Conservation (phyloP, 2,113 vertebrate genomes). For the Sphyrna mokarran region DNA sequence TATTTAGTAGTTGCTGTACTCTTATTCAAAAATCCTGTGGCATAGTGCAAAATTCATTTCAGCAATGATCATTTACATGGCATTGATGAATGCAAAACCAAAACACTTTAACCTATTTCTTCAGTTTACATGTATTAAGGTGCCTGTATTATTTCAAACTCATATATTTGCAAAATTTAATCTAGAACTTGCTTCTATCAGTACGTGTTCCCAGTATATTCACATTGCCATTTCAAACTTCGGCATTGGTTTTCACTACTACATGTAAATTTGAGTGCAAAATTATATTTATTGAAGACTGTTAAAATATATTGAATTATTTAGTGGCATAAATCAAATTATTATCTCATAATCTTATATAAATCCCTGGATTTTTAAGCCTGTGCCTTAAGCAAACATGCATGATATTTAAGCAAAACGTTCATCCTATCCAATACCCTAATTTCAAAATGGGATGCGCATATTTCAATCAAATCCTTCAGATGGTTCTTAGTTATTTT, state of each 20-base stretch:
- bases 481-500: not conserved
- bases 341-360: not conserved
- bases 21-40: not conserved
- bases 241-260: not conserved
- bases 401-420: not conserved
- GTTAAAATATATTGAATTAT: slow-evolving; percentile 23
- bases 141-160: not conserved
- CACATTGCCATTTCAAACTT: not conserved
- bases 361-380: not conserved
- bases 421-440: not conserved
- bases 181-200: not conserved
- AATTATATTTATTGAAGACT: not conserved
- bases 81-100: not conserved
- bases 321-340: not conserved
- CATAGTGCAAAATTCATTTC: not conserved
- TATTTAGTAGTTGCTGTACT: not conserved
- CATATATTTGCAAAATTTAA: not conserved
- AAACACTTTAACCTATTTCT: not conserved
- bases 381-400: not conserved
- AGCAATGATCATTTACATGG: not conserved
- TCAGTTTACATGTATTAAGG: not conserved
- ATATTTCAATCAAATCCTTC: not conserved
- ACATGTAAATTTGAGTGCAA: not conserved
- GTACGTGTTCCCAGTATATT: not conserved
- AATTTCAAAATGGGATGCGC: not conserved